Evolutionary conservation across 2,888 invertebrate genomes (phyloP).

Genomic region (Halictus ligatus): DNA sequence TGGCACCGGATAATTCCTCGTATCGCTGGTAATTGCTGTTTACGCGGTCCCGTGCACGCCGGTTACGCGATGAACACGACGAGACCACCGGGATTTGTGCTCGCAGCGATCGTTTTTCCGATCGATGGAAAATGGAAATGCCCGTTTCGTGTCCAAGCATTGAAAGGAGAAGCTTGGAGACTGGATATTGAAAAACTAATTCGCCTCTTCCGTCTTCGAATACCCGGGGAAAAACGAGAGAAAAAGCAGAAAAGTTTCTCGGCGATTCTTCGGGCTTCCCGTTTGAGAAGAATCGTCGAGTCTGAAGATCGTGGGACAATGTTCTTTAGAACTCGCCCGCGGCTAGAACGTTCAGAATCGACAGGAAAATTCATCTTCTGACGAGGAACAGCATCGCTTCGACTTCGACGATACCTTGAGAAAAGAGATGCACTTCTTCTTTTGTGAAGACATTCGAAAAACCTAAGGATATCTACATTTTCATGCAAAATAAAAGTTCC

Average conservation of each 20-base stretch:
- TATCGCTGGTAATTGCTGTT: constrained; percentile 53
- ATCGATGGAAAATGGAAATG: neutral
- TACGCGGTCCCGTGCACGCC: constrained; percentile 15
- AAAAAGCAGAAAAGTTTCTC: neutral
- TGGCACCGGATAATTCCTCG: constrained; percentile 42
- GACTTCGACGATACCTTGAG: neutral
- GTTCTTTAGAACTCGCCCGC: neutral
- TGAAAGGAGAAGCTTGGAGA: neutral
- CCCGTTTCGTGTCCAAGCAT: neutral
- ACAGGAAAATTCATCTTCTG: neutral
- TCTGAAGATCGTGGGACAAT: neutral
- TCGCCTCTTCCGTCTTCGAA: constrained; percentile 9
- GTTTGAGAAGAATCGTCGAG: neutral
- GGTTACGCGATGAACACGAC: constrained; percentile 32
- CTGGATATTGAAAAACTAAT: constrained; percentile 32
- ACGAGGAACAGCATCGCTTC: neutral
- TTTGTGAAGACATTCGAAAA: neutral
- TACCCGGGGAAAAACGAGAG: neutral
- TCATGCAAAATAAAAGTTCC: no score
- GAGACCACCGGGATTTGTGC: neutral
- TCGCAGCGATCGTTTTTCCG: constrained; percentile 15
- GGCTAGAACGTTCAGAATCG: neutral
- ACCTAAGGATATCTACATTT: neutral
- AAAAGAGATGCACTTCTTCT: neutral
- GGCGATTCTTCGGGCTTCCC: neutral